Evolutionary conservation across 2,797 vertebrate genomes (phyloP).

Genomic region (Myiothlypis chrysogaster): DNA sequence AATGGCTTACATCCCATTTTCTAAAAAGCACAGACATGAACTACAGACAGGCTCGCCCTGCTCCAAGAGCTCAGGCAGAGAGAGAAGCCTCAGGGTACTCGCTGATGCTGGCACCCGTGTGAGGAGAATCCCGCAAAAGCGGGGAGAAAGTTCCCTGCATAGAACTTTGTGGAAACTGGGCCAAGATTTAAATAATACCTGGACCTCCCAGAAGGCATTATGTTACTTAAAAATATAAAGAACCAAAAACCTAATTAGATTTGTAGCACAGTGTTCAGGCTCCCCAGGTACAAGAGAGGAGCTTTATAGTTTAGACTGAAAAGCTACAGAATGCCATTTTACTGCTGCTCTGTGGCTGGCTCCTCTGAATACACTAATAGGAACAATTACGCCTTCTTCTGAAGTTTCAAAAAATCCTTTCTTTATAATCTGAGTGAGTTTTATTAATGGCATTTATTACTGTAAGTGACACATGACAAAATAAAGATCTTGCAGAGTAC

Average conservation of each 20-base stretch:
- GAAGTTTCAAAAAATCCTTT: not conserved
- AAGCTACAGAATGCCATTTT: not conserved
- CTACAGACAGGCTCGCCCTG: not conserved
- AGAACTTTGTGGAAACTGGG: not conserved
- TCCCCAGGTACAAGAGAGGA: not conserved
- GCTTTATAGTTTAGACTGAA: not conserved
- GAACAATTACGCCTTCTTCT: not conserved
- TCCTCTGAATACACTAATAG: not conserved
- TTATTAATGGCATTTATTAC: not conserved
- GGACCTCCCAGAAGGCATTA: not conserved
- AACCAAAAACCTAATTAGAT: not conserved
- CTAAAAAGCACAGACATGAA: not conserved
- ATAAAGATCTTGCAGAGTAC: not conserved
- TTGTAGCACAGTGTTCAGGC: not conserved
- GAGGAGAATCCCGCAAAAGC: not conserved
- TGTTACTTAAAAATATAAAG: not conserved
- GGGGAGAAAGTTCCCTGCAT: not conserved
- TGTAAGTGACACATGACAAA: not conserved
- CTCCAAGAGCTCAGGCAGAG: not conserved
- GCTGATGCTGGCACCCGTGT: not conserved
- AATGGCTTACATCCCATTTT: not conserved
- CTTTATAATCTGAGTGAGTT: not conserved
- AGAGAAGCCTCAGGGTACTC: rapidly evolving
- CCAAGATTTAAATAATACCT: not conserved
- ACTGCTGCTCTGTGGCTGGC: not conserved